Evolutionary conservation across 2,113 vertebrate genomes (phyloP).

Genomic region (Colinus virginianus): DNA sequence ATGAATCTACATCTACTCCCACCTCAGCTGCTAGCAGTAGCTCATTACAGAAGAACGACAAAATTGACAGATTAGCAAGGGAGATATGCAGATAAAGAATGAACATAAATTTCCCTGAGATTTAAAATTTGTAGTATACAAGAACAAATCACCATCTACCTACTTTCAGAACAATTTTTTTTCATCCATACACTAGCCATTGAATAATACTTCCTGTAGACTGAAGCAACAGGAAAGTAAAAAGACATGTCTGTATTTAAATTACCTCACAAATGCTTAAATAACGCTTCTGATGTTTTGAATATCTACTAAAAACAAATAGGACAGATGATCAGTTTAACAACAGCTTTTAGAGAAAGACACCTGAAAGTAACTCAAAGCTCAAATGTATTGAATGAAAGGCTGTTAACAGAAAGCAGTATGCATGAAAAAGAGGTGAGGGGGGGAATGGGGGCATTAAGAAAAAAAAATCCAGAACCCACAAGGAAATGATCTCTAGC

Average conservation of each 20-base stretch:
- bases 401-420: neutral
- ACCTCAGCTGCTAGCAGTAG: slow-evolving; percentile 29
- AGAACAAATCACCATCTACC: neutral
- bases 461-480: neutral
- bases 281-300: neutral
- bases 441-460: too few species aligned
- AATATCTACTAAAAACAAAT: slow-evolving; percentile 5
- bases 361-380: neutral
- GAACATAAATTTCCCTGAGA: neutral
- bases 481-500: neutral
- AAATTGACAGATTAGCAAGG: slow-evolving; percentile 14
- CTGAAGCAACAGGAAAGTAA: slow-evolving; percentile 35
- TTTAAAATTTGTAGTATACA: neutral
- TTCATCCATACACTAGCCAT: neutral
- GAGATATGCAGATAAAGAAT: neutral
- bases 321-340: neutral
- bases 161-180: neutral
- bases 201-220: slow-evolving; percentile 13
- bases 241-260: neutral
- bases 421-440: neutral
- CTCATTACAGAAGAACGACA: neutral
- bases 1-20: slow-evolving; percentile 14
- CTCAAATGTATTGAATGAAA: neutral
- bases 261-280: slow-evolving; percentile 11
- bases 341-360: slow-evolving; percentile 24